phyloP scores from a whole-genome alignment of 2,797 vertebrate species.

The Lagorchestes hirsutus region DNA sequence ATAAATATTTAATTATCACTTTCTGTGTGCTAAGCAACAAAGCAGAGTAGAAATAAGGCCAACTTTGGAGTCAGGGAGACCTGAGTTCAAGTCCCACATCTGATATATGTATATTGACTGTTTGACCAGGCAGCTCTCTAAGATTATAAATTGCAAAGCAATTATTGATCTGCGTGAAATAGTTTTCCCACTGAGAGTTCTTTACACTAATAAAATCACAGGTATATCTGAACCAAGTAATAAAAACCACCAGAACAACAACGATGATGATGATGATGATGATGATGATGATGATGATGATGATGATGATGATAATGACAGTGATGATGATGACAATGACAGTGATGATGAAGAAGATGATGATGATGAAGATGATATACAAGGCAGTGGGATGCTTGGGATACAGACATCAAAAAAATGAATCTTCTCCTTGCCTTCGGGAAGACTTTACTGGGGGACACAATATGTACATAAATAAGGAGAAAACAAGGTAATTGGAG shows the following conservation, averaged over 20 bases:
- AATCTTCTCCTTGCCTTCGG: neutral
- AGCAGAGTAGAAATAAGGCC: neutral
- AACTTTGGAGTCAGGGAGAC: neutral
- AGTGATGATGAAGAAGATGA: neutral
- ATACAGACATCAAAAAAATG: neutral
- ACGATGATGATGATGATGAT: neutral
- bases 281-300: too few species aligned
- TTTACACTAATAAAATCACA: neutral
- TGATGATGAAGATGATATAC: neutral
- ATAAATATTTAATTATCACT: neutral
- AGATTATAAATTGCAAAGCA: too few species aligned
- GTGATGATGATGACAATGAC: too few species aligned
- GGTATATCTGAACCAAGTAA: neutral
- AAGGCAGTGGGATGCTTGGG: too few species aligned
- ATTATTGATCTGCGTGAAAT: neutral
- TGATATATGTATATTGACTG: neutral
- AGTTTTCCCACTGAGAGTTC: neutral
- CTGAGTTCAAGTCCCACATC: neutral
- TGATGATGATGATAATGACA: too few species aligned
- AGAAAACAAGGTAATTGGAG: neutral
- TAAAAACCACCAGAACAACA: neutral
- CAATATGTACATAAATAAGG: neutral
- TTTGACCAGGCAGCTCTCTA: neutral
- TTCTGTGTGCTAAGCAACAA: neutral
- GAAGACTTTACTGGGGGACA: neutral